Evolutionary conservation across 2,888 invertebrate genomes (phyloP).

Genomic region (Frankliniella fusca): DNA sequence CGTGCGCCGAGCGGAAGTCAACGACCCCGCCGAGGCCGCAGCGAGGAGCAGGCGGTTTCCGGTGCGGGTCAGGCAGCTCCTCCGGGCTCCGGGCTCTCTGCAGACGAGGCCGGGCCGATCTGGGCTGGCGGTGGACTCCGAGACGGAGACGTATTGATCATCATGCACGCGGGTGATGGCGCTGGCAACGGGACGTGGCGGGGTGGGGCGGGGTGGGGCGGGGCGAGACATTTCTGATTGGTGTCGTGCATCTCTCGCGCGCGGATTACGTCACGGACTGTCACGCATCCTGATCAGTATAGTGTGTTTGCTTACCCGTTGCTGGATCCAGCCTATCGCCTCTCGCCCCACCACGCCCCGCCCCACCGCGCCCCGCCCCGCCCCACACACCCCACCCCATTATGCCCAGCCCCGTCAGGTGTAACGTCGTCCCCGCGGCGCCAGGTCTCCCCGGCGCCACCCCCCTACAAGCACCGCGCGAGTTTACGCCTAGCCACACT

Average conservation of each 20-base stretch:
- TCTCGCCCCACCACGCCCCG: background rate
- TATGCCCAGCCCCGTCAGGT: background rate
- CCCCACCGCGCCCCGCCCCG: background rate
- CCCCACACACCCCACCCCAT: background rate
- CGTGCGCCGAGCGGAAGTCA: no score
- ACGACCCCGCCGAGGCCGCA: no score
- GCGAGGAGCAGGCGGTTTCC: no score
- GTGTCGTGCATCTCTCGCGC: background rate
- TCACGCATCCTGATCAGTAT: background rate
- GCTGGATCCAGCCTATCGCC: background rate
- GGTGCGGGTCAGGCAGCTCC: no score
- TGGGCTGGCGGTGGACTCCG: no score
- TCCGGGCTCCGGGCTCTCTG: no score
- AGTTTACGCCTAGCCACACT: background rate
- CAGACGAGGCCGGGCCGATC: no score
- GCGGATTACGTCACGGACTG: background rate
- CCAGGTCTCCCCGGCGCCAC: background rate
- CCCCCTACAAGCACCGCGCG: background rate
- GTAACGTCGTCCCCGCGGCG: background rate
- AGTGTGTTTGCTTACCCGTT: background rate
- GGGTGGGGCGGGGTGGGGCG: background rate
- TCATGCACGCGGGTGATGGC: background rate
- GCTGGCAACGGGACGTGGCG: background rate
- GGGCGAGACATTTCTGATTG: background rate
- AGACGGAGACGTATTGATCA: background rate